Evolutionary conservation across 2,888 invertebrate genomes (phyloP).

Genomic region (Plagodis dolabraria): DNA sequence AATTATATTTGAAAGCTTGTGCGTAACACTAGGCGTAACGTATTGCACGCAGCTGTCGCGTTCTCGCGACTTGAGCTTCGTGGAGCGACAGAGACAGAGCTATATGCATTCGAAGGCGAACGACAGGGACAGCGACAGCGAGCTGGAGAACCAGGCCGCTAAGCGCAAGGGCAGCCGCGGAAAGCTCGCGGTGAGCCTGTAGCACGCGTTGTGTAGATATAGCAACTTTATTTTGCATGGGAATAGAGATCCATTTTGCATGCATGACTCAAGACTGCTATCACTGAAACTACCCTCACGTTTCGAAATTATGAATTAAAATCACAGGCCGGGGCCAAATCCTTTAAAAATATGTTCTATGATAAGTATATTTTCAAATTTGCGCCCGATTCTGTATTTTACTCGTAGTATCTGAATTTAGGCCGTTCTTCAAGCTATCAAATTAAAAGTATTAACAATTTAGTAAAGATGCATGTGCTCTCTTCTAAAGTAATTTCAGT

Average conservation of each 20-base stretch:
- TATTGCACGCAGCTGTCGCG: slow-evolving; percentile 80
- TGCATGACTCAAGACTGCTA: slow-evolving; percentile 1
- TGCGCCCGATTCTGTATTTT: too few relatives aligned
- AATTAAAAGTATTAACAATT: too few relatives aligned
- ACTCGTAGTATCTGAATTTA: too few relatives aligned
- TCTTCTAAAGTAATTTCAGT: too few relatives aligned
- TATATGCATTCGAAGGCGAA: slow-evolving; percentile 81
- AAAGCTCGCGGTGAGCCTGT: slow-evolving; percentile 89
- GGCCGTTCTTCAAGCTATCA: too few relatives aligned
- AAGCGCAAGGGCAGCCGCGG: slow-evolving; percentile 86
- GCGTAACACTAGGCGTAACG: slow-evolving; percentile 55
- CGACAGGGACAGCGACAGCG: slow-evolving; percentile 94
- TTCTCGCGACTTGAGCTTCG: slow-evolving; percentile 79
- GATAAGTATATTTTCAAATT: too few relatives aligned
- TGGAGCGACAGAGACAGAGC: slow-evolving; percentile 81
- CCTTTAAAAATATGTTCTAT: too few relatives aligned
- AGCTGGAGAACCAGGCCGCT: slow-evolving; percentile 86
- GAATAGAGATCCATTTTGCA: slow-evolving; percentile 52
- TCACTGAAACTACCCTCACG: slow-evolving; percentile 6
- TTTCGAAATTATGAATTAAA: background rate
- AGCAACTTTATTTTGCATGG: slow-evolving; percentile 38
- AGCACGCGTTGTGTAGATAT: slow-evolving; percentile 65
- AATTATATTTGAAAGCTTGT: slow-evolving; percentile 43
- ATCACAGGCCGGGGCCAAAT: too few relatives aligned
- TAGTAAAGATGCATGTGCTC: too few relatives aligned